Evolutionary conservation across 2,888 invertebrate species (phyloP), one percentile per base, ranked within the genome.

Genomic region (Agrilus mali): DNA sequence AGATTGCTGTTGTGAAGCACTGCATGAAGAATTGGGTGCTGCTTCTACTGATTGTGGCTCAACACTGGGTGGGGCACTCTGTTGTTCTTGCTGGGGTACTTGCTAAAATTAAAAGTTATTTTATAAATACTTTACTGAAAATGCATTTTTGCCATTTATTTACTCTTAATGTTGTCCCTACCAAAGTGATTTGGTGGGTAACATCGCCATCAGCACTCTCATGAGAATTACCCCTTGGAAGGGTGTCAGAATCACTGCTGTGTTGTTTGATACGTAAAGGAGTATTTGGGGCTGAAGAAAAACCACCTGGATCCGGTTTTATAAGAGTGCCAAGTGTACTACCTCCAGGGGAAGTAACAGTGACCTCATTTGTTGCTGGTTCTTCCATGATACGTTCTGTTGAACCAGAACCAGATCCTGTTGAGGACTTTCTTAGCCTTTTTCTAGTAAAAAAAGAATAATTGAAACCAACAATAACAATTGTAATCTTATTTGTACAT

Each of bases 401-500:
- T 41, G 74, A 73, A 35, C 73, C 74, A 53, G 71, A 69, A 7
- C 67, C 66, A 7, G 68, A 68, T 49, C 80, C 80, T 43, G 77
- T 79, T 7, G 80, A 80, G 15, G 77, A 73, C 64, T 80, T 81
- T 52, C 80, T 65, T 57, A 80, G 65, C 47, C 81, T 65, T 65
- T 78, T 80, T 46, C 79, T 71, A 42, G n/a, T 48, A 45, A 7
- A 15, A 34, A 8, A 20, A 38, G 27, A 12, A 38, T 22, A 3
- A 15, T 15, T 22, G 37, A 16, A 32, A 5, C 37, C 3, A 15
- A 2, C 10, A 32, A 40, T 22, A 15, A 2, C 10, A 32, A 40
- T 22, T 22, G 32, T 40, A 31, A 22, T 8, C 7, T 39, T 7
- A 20, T 13, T 31, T 31, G 6, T 16, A 38, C 7, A 40, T 20